Conservation (phyloP, 2,888 invertebrate genomes). For the Lasioglossum zephyrum region DNA sequence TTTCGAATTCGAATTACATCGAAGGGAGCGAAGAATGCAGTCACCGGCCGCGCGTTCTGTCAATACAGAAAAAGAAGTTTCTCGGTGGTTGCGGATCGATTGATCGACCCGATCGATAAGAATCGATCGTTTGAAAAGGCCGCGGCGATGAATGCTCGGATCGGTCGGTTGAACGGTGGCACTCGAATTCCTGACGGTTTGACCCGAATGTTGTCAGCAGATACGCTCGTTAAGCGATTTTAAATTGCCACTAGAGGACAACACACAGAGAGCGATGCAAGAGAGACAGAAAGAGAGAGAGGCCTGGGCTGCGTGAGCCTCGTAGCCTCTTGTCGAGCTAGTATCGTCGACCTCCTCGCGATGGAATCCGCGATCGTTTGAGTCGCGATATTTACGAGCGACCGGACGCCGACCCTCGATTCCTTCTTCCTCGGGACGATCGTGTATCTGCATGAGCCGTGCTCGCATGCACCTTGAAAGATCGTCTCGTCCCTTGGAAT, state of each 20-base stretch:
- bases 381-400: constrained; percentile 75
- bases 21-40: neutral
- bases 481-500: neutral
- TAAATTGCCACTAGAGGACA: constrained; percentile 67
- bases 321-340: constrained; percentile 33
- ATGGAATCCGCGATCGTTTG: constrained; percentile 63
- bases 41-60: neutral
- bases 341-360: constrained; percentile 38
- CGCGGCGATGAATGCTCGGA: constrained; percentile 45
- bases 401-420: constrained; percentile 26
- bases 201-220: constrained; percentile 49
- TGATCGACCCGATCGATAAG: neutral
- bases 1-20: neutral
- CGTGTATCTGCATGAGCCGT: neutral
- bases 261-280: neutral
- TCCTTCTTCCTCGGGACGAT: neutral
- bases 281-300: neutral
- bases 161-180: constrained; percentile 45
- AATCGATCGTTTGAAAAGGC: neutral
- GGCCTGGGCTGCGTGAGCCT: constrained; percentile 35
- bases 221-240: constrained; percentile 71
- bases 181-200: constrained; percentile 47
- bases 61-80: neutral
- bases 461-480: neutral
- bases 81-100: neutral